Conservation (phyloP, 2,113 vertebrate genomes). For the Macquaria ambigua region DNA sequence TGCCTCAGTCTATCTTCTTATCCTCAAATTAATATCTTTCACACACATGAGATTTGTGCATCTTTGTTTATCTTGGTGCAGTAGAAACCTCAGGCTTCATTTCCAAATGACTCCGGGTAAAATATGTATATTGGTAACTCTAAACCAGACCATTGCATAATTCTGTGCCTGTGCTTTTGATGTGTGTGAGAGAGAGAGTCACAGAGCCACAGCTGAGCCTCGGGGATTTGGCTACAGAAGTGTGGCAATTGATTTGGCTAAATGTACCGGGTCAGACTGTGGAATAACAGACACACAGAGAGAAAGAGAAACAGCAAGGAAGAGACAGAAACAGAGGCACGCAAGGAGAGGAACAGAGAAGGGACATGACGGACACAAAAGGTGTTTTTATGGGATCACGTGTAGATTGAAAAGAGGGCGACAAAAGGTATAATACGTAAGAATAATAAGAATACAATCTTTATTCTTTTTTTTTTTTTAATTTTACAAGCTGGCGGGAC, state of each 20-base stretch:
- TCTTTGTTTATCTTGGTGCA: constrained; percentile 8
- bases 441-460: not conserved
- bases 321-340: not conserved
- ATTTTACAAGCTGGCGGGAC: not conserved
- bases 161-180: constrained; percentile 48
- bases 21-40: not conserved
- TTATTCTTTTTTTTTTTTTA: not conserved
- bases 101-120: constrained; percentile 21
- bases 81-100: constrained; percentile 16
- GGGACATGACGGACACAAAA: not conserved
- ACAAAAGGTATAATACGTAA: not conserved
- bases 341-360: not conserved
- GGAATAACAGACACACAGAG: constrained; percentile 24
- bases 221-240: constrained; percentile 58
- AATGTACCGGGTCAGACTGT: constrained; percentile 60
- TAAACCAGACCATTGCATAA: constrained; percentile 45
- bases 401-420: not conserved
- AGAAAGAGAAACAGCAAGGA: constrained; percentile 5
- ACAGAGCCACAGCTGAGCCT: constrained; percentile 56
- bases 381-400: not conserved
- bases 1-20: not conserved
- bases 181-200: constrained; percentile 31
- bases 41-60: not conserved
- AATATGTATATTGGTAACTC: constrained; percentile 45
- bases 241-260: constrained; percentile 75